Evolutionary conservation across 2,113 vertebrate species (phyloP).

Genomic region (Pygoscelis adeliae): DNA sequence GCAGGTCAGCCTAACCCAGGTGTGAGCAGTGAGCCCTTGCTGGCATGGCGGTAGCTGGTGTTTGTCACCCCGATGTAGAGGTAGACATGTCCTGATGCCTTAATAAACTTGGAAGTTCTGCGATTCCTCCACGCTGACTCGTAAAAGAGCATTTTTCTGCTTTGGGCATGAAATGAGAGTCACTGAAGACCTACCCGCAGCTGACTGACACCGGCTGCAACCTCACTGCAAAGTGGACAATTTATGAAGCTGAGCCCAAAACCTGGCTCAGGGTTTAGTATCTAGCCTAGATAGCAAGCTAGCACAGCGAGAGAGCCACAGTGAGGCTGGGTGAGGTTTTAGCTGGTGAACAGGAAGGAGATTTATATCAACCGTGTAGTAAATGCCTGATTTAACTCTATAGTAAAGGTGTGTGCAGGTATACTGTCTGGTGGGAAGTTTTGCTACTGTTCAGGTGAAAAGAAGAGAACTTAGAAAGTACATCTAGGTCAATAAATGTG

Average conservation of each 20-base stretch:
- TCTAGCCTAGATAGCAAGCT: background rate
- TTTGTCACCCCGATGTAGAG: background rate
- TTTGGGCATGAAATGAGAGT: background rate
- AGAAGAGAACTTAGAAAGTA: background rate
- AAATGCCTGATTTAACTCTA: background rate
- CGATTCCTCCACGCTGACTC: background rate
- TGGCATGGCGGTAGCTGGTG: rapidly evolving
- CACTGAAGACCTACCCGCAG: background rate
- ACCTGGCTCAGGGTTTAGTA: background rate
- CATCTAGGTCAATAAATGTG: background rate
- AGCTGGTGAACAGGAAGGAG: background rate
- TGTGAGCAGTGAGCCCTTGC: background rate
- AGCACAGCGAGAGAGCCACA: background rate
- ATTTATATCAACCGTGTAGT: background rate
- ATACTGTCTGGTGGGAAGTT: background rate
- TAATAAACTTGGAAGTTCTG: background rate
- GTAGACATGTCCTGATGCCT: background rate
- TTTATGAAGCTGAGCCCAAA: background rate
- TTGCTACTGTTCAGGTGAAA: background rate
- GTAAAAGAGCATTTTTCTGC: background rate
- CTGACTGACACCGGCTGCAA: background rate
- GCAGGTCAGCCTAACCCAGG: background rate
- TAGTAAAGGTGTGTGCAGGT: background rate
- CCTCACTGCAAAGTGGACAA: background rate
- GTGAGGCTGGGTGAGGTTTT: background rate